phyloP scores from a whole-genome alignment of 2,113 vertebrate genomes.

The Hemicordylus capensis region DNA sequence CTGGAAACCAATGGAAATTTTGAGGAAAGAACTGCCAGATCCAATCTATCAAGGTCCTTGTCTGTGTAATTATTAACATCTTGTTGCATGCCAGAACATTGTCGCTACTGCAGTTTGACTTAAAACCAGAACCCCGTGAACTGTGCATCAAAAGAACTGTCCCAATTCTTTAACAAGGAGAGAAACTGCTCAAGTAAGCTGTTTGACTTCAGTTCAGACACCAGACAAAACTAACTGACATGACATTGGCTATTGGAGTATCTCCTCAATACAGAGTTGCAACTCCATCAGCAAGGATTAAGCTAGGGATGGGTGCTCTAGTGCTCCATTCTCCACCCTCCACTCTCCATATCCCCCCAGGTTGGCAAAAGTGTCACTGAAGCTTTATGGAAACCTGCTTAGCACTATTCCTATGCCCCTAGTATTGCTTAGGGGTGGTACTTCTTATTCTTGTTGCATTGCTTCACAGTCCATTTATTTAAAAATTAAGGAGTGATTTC shows the following conservation, averaged over 20 bases:
- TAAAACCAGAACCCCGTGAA: not conserved
- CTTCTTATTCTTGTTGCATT: not conserved
- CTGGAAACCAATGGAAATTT: slow-evolving; percentile 21
- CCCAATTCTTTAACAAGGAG: not conserved
- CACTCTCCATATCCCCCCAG: not conserved
- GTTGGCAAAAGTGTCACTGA: not conserved
- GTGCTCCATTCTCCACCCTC: not conserved
- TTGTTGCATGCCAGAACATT: slow-evolving; percentile 14
- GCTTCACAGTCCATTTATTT: not conserved
- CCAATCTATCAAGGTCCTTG: not conserved
- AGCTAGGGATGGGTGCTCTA: not conserved
- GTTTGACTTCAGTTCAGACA: not conserved
- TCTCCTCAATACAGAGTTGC: not conserved
- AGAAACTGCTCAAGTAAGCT: not conserved
- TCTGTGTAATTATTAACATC: slow-evolving; percentile 22
- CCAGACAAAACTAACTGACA: not conserved
- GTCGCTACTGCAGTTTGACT: slow-evolving; percentile 17
- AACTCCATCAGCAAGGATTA: not conserved
- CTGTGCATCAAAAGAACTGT: not conserved
- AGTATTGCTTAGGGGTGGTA: too few species aligned
- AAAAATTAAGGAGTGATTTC: not conserved
- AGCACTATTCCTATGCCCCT: too few species aligned
- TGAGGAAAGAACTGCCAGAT: not conserved
- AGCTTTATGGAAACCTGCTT: not conserved
- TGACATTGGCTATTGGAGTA: not conserved